Evolutionary conservation across 1,140 invertebrate genomes (phyloP), one percentile per base, ranked within the genome.

Genomic region (Zaprionus africanus): DNA sequence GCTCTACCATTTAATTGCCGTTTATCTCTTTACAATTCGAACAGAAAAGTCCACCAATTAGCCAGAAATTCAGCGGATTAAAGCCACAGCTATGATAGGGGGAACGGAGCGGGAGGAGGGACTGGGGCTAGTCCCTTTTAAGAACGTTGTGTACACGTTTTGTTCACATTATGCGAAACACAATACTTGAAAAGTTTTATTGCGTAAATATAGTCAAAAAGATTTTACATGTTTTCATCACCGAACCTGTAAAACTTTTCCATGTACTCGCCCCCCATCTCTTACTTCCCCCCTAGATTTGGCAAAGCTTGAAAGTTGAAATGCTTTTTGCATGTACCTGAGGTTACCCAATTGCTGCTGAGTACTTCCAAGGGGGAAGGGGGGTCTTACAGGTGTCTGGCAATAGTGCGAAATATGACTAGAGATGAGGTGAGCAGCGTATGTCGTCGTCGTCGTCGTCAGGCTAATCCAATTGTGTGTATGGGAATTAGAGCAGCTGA

Each of bases 271-370:
- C 11, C 2, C 1, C 15, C 26, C 49, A 15, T 15, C 36, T 19
- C 28, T 15, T 0, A 1, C 7, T 34, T 19, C 22, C 5, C 36
- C 28, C 36, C 34, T 58, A 76, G 74, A 65, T n/a, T 31, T 38
- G 22, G 15, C 17, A 34, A 51, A 19, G 22, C 36, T 5, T 38
- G n/a, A 58, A 56, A 87, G 73, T 83, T 88, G 56, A 88, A 87
- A 87, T 87, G 83, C 69, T 83, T 88, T 87, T 87, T 88, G 63
- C 84, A 75, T 87, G 83, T 87, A 69, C 61, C 64, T 86, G 84
- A 62, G 83, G 83, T 58, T 83, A 62, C 59, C 58, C 71, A 68
- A 77, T 77, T 69, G 66, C 57, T 76, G 22, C 61, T 17, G 56
- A 74, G 81, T 73, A 58, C 61, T 15, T 46, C n/a, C 1, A 6